Evolutionary conservation across 1,140 invertebrate genomes (phyloP).

Genomic region (Calephelis virginiensis): DNA sequence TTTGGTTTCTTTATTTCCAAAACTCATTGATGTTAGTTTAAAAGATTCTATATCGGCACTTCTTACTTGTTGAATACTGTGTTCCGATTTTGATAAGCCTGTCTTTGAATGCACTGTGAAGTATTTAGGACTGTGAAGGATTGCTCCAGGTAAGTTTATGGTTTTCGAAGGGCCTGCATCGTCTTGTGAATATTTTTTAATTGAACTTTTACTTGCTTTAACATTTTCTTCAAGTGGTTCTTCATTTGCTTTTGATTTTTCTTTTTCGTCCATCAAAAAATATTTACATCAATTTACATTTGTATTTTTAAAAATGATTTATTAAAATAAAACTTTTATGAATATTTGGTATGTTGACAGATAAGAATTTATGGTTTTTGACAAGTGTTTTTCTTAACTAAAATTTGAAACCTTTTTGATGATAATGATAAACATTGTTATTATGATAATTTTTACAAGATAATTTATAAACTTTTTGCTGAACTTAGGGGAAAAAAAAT

Average conservation of each 20-base stretch:
- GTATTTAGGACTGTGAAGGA: constrained; percentile 32
- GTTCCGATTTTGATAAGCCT: constrained; percentile 65
- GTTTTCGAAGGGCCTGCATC: constrained; percentile 58
- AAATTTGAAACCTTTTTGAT: constrained; percentile 23
- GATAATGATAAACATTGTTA: too few relatives aligned
- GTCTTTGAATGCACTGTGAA: constrained; percentile 32
- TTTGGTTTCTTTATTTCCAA: constrained; percentile 34
- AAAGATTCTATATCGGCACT: constrained; percentile 57
- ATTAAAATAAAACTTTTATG: constrained; percentile 50
- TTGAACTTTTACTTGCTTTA: constrained; percentile 33
- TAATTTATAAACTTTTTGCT: too few relatives aligned
- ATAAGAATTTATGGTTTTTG: constrained; percentile 29
- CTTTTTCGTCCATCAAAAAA: constrained; percentile 53
- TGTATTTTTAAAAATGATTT: constrained; percentile 42
- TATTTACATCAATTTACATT: constrained; percentile 40
- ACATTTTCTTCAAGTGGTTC: constrained; percentile 35
- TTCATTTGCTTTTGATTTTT: constrained; percentile 34
- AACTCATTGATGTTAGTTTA: constrained; percentile 53
- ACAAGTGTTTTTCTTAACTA: constrained; percentile 25
- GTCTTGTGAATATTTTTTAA: constrained; percentile 35
- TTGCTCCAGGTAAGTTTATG: constrained; percentile 49
- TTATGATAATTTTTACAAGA: too few relatives aligned
- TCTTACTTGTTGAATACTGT: constrained; percentile 57
- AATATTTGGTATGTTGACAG: constrained; percentile 44
- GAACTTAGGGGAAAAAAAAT: too few relatives aligned